These are phyloP conservation scores for Hyalella azteca DNA, from an alignment of 2,888 invertebrate genomes.

Conservation along the genomic window DNA sequence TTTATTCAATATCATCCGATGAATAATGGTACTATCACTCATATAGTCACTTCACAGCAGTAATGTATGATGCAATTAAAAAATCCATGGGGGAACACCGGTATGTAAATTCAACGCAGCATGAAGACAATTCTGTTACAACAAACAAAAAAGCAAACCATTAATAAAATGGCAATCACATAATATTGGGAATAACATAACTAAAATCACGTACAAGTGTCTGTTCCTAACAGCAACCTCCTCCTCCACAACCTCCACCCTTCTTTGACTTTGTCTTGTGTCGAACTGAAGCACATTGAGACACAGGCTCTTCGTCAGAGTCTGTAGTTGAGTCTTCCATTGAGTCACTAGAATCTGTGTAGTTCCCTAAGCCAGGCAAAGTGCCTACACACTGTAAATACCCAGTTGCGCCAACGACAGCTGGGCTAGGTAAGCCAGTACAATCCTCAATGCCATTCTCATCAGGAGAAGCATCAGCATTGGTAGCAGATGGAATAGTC, in stretches of 20 bases:
- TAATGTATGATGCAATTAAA: too few relatives aligned
- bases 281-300: not conserved
- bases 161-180: too few relatives aligned
- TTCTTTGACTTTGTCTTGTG: not conserved
- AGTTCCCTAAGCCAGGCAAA: constrained; percentile 62
- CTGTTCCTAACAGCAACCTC: constrained; percentile 3
- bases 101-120: too few relatives aligned
- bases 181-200: too few relatives aligned
- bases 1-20: too few relatives aligned
- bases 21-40: too few relatives aligned
- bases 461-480: not conserved
- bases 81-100: too few relatives aligned
- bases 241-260: constrained; percentile 3
- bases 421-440: not conserved
- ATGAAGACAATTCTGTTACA: too few relatives aligned
- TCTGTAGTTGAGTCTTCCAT: constrained; percentile 58
- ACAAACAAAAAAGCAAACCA: too few relatives aligned
- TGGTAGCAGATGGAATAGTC: too few relatives aligned
- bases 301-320: constrained; percentile 46
- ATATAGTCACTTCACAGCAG: too few relatives aligned
- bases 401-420: not conserved
- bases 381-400: constrained; percentile 61
- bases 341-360: constrained; percentile 61
- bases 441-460: not conserved
- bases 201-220: too few relatives aligned